Evolutionary conservation across 64 coral and sea anemone genomes (phyloP).

Genomic region (Hydrozoanthus tunicans): DNA sequence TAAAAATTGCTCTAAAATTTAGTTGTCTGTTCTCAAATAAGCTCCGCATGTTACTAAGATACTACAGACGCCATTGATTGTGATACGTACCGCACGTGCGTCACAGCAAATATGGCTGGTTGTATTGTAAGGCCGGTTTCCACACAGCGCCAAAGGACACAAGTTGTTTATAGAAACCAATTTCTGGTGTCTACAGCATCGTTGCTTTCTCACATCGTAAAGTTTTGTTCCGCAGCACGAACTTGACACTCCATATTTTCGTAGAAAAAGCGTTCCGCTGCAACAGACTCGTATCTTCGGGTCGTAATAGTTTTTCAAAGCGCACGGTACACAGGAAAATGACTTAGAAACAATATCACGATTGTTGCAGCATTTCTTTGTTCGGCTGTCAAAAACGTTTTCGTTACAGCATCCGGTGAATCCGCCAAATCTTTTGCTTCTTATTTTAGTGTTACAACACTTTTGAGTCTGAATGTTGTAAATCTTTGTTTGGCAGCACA

Average conservation of each 20-base stretch:
- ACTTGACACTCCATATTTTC: background rate
- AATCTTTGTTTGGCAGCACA: background rate
- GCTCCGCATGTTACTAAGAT: background rate
- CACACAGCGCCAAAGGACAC: constrained; percentile 7
- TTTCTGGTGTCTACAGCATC: background rate
- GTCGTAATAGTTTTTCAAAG: constrained; percentile 12
- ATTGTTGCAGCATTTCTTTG: background rate
- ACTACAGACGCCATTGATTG: background rate
- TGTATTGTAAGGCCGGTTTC: constrained; percentile 1
- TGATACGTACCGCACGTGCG: constrained; percentile 30
- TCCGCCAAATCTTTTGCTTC: background rate
- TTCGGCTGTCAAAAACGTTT: background rate
- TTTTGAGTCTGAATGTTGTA: background rate
- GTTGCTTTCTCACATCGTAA: background rate
- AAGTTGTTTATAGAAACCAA: background rate
- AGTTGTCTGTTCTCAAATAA: background rate
- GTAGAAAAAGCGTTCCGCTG: background rate
- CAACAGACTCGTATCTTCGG: constrained; percentile 18
- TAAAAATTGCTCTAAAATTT: background rate
- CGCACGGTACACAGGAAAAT: constrained; percentile 26
- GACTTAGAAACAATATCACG: background rate
- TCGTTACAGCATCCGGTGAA: background rate
- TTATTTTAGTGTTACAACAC: background rate
- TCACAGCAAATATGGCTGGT: constrained; percentile 26
- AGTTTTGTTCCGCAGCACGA: constrained; percentile 22